phyloP scores from a whole-genome alignment of 1,140 invertebrate genomes.

The Listronotus oregonensis region DNA sequence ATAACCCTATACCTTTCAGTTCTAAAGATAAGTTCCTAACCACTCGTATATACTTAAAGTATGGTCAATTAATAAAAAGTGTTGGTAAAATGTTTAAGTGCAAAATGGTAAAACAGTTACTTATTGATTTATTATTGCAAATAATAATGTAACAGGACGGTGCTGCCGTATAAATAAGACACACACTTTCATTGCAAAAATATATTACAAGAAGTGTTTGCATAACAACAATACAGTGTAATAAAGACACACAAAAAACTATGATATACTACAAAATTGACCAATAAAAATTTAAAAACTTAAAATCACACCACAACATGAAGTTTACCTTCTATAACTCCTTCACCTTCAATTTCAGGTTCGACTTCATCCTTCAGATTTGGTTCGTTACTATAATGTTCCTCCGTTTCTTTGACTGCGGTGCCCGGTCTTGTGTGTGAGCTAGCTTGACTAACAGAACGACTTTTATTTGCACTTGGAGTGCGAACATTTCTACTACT shows the following conservation, averaged over 20 bases:
- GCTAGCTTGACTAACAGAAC: conserved; percentile 12
- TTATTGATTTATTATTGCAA: too few relatives aligned
- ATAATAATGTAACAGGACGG: too few relatives aligned
- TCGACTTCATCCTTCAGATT: conserved; percentile 43
- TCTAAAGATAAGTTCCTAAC: too few relatives aligned
- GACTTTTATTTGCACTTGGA: conserved; percentile 17
- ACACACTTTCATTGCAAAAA: neutral
- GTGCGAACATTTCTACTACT: conserved; percentile 9
- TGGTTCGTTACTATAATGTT: conserved; percentile 46
- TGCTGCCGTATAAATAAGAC: conserved; percentile 14
- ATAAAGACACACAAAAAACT: conserved; percentile 4
- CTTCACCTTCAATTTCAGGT: conserved; percentile 50
- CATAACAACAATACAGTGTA: conserved; percentile 14
- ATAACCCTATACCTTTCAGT: too few relatives aligned
- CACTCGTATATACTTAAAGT: too few relatives aligned
- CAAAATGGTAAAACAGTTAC: too few relatives aligned
- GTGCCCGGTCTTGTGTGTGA: conserved; percentile 24
- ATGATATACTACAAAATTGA: neutral
- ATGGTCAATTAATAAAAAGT: too few relatives aligned
- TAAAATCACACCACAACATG: conserved; percentile 32
- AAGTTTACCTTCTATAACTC: conserved; percentile 42
- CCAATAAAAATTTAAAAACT: conserved; percentile 1
- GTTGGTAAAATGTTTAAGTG: too few relatives aligned
- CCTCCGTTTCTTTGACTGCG: neutral
- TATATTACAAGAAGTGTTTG: conserved; percentile 5